phyloP scores from a whole-genome alignment of 1,140 invertebrate genomes.

The Leptoteleia sp. region DNA sequence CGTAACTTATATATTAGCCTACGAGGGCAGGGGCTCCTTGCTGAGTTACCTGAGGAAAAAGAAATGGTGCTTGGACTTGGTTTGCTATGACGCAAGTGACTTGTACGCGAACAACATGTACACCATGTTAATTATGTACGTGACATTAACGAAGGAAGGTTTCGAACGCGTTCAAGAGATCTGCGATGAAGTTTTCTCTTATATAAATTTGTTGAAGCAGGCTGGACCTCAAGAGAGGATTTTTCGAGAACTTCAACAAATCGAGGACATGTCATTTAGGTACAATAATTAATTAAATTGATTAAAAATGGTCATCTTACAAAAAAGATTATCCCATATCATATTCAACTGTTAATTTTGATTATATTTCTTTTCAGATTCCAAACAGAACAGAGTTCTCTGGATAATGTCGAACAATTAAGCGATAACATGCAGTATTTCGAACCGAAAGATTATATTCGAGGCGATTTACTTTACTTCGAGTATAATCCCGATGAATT shows the following conservation, averaged over 20 bases:
- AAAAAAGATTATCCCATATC: no score
- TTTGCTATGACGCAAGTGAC: slow-evolving; percentile 27
- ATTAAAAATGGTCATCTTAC: slow-evolving; percentile 1
- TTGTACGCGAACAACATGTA: slow-evolving; percentile 36
- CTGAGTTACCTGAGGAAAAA: slow-evolving; percentile 90
- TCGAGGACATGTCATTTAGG: slow-evolving; percentile 39
- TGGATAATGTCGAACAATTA: slow-evolving; percentile 90
- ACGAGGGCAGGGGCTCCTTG: slow-evolving; percentile 93
- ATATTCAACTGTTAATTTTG: not conserved
- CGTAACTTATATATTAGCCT: slow-evolving; percentile 90
- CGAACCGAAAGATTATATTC: slow-evolving; percentile 89
- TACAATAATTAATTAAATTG: not conserved
- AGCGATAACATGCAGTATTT: slow-evolving; percentile 91
- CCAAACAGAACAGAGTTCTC: slow-evolving; percentile 85
- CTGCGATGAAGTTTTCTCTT: slow-evolving; percentile 42
- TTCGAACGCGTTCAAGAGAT: slow-evolving; percentile 34
- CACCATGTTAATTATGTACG: not conserved
- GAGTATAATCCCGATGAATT: slow-evolving; percentile 90
- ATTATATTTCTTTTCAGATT: slow-evolving; percentile 79
- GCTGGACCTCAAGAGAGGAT: slow-evolving; percentile 30
- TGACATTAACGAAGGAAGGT: slow-evolving; percentile 32
- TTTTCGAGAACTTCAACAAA: slow-evolving; percentile 34
- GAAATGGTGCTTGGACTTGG: slow-evolving; percentile 91
- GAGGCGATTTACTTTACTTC: slow-evolving; percentile 84
- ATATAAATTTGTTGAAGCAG: slow-evolving; percentile 45